These are phyloP conservation scores for Spilarctia lutea DNA, from an alignment of 2,888 invertebrate genomes.

Conservation along the genomic window DNA sequence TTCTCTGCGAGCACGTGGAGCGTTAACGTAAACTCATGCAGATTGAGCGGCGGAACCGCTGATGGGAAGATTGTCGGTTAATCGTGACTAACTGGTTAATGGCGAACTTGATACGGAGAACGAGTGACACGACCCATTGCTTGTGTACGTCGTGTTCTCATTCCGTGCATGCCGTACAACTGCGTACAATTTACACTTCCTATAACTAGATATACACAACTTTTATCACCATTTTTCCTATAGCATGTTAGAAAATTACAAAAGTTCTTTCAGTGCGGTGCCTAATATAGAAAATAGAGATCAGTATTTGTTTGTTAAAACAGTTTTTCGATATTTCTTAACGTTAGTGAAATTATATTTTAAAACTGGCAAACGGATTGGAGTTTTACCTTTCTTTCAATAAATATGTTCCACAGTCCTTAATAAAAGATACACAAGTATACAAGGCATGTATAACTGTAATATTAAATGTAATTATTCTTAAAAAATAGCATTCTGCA, in stretches of 20 bases:
- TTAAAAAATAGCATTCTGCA: too few relatives aligned
- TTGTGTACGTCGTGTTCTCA: conserved; percentile 53
- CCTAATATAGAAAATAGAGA: background rate
- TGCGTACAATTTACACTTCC: background rate
- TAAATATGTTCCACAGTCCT: too few relatives aligned
- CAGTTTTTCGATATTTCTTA: background rate
- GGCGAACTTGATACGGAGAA: conserved; percentile 72
- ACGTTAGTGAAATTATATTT: background rate
- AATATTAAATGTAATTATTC: too few relatives aligned
- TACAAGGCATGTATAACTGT: too few relatives aligned
- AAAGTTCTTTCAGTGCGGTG: background rate
- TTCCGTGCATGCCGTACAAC: conserved; percentile 32
- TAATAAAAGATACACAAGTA: too few relatives aligned
- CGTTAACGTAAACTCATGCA: conserved; percentile 63
- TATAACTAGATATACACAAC: background rate
- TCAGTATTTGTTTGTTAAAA: background rate
- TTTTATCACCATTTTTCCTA: background rate
- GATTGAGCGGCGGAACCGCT: conserved; percentile 67
- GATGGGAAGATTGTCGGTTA: conserved; percentile 79
- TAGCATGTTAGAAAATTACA: background rate
- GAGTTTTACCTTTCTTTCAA: too few relatives aligned
- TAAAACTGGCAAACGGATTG: background rate
- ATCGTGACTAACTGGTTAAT: conserved; percentile 81
- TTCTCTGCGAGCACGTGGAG: conserved; percentile 57
- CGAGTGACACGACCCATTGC: conserved; percentile 62